Conservation (phyloP, 2,113 vertebrate species). For the Dicaeum eximium region DNA sequence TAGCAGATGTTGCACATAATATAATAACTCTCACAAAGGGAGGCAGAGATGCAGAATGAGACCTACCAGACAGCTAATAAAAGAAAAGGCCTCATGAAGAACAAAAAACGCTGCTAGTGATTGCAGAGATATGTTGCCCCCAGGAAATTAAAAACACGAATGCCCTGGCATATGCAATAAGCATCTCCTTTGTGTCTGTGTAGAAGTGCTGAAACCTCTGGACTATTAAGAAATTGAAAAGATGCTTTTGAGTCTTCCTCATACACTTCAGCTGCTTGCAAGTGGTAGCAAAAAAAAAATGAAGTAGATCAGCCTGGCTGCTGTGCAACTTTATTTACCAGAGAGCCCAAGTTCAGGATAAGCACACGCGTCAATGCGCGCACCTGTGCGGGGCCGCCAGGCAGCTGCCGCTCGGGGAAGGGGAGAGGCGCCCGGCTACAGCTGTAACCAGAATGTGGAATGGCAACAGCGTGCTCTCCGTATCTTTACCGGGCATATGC, state of each 20-base stretch:
- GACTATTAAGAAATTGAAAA: neutral
- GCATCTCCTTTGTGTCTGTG: neutral
- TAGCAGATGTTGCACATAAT: neutral
- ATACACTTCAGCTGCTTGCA: neutral
- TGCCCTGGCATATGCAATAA: neutral
- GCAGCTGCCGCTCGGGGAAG: neutral
- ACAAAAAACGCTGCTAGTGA: neutral
- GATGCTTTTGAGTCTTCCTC: neutral
- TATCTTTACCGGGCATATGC: fast-evolving
- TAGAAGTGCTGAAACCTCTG: neutral
- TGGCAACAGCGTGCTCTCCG: fast-evolving
- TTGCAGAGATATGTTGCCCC: constrained; percentile 5
- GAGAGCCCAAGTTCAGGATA: neutral
- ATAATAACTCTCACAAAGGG: neutral
- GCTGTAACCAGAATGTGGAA: neutral
- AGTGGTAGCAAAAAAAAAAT: neutral
- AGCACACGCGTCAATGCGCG: fast-evolving
- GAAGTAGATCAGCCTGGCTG: neutral
- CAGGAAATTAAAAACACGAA: constrained; percentile 56
- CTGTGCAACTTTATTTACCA: neutral
- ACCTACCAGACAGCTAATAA: constrained; percentile 22
- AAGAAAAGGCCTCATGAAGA: constrained; percentile 15
- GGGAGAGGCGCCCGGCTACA: neutral
- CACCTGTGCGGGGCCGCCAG: neutral
- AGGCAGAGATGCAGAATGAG: neutral